These are phyloP conservation scores for Rhinoptilus africanus DNA, from an alignment of 2,113 vertebrate genomes.

Conservation along the genomic window DNA sequence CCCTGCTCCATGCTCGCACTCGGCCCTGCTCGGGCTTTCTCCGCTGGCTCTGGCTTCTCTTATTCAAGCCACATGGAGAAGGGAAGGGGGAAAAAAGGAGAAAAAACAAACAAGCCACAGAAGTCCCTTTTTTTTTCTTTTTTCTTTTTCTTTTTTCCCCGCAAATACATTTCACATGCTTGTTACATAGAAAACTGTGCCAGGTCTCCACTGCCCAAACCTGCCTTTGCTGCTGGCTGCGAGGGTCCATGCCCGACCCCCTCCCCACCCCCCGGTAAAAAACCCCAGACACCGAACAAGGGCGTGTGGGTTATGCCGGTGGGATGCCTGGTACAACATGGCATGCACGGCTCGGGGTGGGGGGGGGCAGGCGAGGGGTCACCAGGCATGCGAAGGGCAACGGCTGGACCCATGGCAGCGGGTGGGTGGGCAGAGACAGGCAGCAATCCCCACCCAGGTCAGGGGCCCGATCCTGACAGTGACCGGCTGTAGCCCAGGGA, in stretches of 20 bases:
- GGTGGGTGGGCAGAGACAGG: not conserved
- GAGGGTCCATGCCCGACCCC: not conserved
- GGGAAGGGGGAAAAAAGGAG: not conserved
- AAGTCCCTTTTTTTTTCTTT: not conserved
- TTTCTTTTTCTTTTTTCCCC: too few relatives aligned
- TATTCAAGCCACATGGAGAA: not conserved
- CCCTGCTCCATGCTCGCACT: not conserved
- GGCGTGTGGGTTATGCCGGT: fast-evolving
- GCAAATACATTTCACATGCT: conserved; percentile 42
- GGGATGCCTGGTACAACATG: not conserved
- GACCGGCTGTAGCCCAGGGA: not conserved
- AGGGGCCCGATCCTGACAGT: not conserved
- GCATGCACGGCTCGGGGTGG: not conserved
- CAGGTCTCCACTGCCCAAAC: not conserved
- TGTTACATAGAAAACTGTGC: not conserved
- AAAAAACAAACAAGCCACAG: not conserved
- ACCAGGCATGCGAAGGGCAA: not conserved
- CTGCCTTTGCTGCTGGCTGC: not conserved
- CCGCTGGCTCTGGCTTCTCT: not conserved
- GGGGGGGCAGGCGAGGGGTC: too few relatives aligned
- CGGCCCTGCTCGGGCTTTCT: not conserved
- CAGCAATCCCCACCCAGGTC: not conserved
- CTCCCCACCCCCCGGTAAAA: not conserved
- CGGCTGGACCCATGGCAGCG: fast-evolving
- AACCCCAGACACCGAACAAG: not conserved